Evolutionary conservation across 2,888 invertebrate species (phyloP).

Genomic region (Drosophila stalkeri): DNA sequence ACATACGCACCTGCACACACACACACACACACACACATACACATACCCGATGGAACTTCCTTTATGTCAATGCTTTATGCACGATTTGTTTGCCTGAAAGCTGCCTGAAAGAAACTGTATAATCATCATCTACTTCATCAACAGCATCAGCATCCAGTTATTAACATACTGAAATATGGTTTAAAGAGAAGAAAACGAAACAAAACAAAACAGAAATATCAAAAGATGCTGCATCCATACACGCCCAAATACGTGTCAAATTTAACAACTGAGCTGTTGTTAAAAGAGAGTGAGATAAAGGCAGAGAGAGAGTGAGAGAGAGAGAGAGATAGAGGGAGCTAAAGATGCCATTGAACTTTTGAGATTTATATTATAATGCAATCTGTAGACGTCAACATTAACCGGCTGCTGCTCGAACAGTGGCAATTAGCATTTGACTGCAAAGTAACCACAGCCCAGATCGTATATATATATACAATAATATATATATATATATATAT

Average conservation of each 20-base stretch:
- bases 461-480: neutral
- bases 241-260: constrained; percentile 48
- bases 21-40: neutral
- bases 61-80: constrained; percentile 40
- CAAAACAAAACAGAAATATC: neutral
- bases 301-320: neutral
- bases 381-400: constrained; percentile 38
- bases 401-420: constrained; percentile 41
- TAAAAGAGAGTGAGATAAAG: neutral
- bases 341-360: constrained; percentile 70
- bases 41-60: constrained; percentile 21
- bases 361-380: constrained; percentile 34
- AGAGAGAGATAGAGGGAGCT: neutral
- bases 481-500: constrained; percentile 2
- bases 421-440: constrained; percentile 66
- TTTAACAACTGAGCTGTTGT: constrained; percentile 31
- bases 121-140: constrained; percentile 43
- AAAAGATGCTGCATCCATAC: neutral
- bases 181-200: constrained; percentile 2
- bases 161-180: constrained; percentile 47
- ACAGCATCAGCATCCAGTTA: constrained; percentile 36
- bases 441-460: constrained; percentile 48
- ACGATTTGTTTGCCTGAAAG: constrained; percentile 44
- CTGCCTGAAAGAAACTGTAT: constrained; percentile 47
- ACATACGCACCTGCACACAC: neutral